A percentile compares a stretch with the other conserved stretches of the same genome.
These are phyloP conservation scores for Helleia helle DNA, from an alignment of 2,888 invertebrate genomes.

Conservation along the genomic window DNA sequence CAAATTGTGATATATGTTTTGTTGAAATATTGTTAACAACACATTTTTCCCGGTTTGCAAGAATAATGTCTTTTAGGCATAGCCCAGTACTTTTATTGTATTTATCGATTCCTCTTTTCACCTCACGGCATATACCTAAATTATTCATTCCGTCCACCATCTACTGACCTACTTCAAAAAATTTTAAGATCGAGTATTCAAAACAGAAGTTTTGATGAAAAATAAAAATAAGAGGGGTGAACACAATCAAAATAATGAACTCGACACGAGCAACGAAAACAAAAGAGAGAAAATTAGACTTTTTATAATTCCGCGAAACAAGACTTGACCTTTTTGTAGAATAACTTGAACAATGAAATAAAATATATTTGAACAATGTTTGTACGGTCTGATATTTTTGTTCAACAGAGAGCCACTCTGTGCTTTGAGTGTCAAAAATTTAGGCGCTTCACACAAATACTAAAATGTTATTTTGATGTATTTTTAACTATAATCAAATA, in stretches of 20 bases:
- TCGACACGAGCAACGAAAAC: neutral
- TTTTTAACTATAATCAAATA: too few species aligned
- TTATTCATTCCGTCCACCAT: neutral
- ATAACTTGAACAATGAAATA: neutral
- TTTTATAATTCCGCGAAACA: constrained; percentile 9
- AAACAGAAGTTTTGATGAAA: constrained; percentile 6
- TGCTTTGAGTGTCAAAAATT: too few species aligned
- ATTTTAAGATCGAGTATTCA: constrained; percentile 1
- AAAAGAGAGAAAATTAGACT: constrained; percentile 8
- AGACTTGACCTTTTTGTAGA: constrained; percentile 4
- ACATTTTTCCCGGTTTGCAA: too few species aligned
- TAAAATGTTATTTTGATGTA: neutral
- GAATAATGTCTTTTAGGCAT: too few species aligned
- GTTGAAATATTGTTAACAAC: too few species aligned
- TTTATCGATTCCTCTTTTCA: too few species aligned
- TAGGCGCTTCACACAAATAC: too few species aligned
- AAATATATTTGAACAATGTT: neutral
- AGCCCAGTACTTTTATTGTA: too few species aligned
- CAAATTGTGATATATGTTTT: too few species aligned
- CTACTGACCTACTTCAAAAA: neutral
- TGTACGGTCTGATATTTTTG: neutral
- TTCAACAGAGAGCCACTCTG: neutral
- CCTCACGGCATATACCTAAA: neutral
- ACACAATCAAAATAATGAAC: constrained; percentile 6
- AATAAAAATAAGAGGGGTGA: neutral